phyloP scores from a whole-genome alignment of 2,797 vertebrate species.

The Paramormyrops hopkinsi region DNA sequence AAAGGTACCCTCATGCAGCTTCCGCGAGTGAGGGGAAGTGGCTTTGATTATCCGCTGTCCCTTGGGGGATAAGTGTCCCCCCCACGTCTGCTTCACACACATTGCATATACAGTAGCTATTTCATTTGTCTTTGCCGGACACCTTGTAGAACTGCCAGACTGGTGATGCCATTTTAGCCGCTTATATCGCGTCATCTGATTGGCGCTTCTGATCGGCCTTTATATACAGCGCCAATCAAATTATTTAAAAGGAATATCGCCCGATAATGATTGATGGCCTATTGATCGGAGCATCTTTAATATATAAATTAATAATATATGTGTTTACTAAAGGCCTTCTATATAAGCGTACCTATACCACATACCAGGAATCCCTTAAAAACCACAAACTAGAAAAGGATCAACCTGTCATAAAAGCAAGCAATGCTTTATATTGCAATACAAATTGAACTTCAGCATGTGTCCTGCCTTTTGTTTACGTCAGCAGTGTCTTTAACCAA shows the following conservation, averaged over 20 bases:
- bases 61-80: background rate
- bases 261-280: background rate
- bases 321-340: background rate
- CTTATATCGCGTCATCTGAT: background rate
- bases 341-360: background rate
- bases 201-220: background rate
- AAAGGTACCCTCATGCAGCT: background rate
- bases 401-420: background rate
- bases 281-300: background rate
- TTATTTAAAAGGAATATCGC: background rate
- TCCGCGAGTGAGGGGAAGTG: background rate
- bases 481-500: background rate
- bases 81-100: too few relatives aligned
- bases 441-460: background rate
- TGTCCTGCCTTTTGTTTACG: background rate
- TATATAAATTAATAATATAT: background rate
- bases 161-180: background rate
- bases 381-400: background rate
- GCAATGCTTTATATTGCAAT: background rate
- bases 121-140: background rate
- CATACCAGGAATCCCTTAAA: background rate
- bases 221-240: background rate
- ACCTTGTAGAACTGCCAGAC: background rate
- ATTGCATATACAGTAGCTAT: background rate
- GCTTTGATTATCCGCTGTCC: background rate